phyloP scores from a whole-genome alignment of 1,140 invertebrate genomes.

The Listronotus bonariensis region DNA sequence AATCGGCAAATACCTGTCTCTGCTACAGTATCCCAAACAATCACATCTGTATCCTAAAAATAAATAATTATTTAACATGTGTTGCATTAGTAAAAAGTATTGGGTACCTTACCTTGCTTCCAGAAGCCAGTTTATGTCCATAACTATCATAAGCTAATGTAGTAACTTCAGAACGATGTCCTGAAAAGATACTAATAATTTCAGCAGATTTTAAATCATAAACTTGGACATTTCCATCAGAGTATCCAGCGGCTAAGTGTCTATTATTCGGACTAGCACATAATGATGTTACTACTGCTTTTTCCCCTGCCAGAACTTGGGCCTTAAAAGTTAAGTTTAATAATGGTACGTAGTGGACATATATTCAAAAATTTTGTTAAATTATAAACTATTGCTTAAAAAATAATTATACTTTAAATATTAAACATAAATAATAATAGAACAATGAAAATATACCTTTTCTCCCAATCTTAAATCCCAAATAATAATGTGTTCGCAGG shows the following conservation, averaged over 20 bases:
- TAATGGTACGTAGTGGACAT: too few relatives aligned
- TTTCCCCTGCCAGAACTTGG: slow-evolving; percentile 77
- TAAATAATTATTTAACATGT: not conserved
- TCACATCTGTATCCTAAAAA: slow-evolving; percentile 85
- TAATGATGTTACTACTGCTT: slow-evolving; percentile 74
- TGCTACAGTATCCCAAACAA: slow-evolving; percentile 93
- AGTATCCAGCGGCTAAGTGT: slow-evolving; percentile 88
- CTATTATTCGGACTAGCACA: slow-evolving; percentile 72
- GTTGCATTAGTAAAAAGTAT: slow-evolving; percentile 1
- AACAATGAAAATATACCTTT: slow-evolving; percentile 66
- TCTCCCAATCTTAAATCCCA: slow-evolving; percentile 92
- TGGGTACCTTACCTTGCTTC: slow-evolving; percentile 71
- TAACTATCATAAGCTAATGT: slow-evolving; percentile 78
- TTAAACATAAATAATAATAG: too few relatives aligned
- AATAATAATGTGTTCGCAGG: slow-evolving; percentile 90
- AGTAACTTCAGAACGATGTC: slow-evolving; percentile 87
- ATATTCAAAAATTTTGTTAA: too few relatives aligned
- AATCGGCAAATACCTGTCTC: slow-evolving; percentile 88
- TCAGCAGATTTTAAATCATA: slow-evolving; percentile 76
- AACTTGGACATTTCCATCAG: slow-evolving; percentile 85
- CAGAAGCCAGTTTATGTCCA: slow-evolving; percentile 82
- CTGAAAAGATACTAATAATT: slow-evolving; percentile 77
- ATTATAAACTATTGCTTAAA: too few relatives aligned
- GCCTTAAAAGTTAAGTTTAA: slow-evolving; percentile 57
- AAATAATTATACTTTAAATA: too few relatives aligned